These are phyloP conservation scores for Orgyia antiqua DNA, from an alignment of 2,888 invertebrate species.

Conservation along the genomic window DNA sequence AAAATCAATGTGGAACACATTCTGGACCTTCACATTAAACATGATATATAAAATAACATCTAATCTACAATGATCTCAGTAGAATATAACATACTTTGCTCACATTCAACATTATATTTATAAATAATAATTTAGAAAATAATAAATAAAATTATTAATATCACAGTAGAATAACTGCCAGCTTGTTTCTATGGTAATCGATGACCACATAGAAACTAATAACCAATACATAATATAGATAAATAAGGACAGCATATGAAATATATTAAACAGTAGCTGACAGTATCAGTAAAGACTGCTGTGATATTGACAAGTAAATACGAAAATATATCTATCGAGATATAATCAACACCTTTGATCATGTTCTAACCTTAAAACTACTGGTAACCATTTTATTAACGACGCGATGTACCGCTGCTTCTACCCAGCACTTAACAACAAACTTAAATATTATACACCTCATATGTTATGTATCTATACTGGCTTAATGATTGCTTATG, in stretches of 20 bases:
- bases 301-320: constrained; percentile 71
- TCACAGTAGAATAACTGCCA: constrained; percentile 75
- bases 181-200: constrained; percentile 37
- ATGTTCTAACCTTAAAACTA: constrained; percentile 60
- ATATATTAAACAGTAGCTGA: constrained; percentile 34
- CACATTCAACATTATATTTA: constrained; percentile 56
- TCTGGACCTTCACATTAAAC: constrained; percentile 55
- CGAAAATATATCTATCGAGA: constrained; percentile 41
- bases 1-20: constrained; percentile 66
- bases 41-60: constrained; percentile 48
- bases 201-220: too few relatives aligned
- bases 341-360: constrained; percentile 53
- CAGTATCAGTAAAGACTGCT: constrained; percentile 64
- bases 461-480: constrained; percentile 18
- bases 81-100: constrained; percentile 53
- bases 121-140: constrained; percentile 69
- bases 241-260: constrained; percentile 2
- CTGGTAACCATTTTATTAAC: constrained; percentile 64
- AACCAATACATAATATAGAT: too few relatives aligned
- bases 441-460: constrained; percentile 27
- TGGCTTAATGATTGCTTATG: constrained; percentile 21
- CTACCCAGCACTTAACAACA: constrained; percentile 37
- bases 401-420: constrained; percentile 40
- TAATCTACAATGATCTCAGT: constrained; percentile 57
- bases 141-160: constrained; percentile 75